Conservation (phyloP, 1,140 invertebrate genomes). For the Amphibalanus amphitrite region DNA sequence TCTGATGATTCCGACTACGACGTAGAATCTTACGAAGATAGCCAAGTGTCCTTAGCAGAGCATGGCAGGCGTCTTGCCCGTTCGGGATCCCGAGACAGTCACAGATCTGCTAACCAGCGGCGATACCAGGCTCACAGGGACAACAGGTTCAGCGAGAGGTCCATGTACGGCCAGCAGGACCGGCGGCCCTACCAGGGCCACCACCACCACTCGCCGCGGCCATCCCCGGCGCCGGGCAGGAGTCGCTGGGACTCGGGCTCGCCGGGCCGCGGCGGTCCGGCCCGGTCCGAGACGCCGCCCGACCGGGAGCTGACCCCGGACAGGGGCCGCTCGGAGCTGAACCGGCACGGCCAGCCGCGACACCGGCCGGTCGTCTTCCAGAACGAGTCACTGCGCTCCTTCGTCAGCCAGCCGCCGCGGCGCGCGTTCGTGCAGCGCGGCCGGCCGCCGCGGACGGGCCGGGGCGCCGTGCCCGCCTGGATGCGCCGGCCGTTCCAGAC, state of each 20-base stretch:
- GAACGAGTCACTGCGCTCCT: not conserved
- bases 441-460: too few species aligned
- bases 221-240: too few species aligned
- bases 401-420: not conserved
- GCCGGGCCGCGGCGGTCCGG: too few species aligned
- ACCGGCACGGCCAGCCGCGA: not conserved
- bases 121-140: not conserved
- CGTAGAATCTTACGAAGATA: not conserved
- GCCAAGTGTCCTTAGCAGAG: too few species aligned
- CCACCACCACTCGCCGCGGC: not conserved
- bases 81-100: not conserved
- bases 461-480: too few species aligned
- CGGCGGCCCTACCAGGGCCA: not conserved
- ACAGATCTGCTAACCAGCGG: not conserved
- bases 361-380: not conserved
- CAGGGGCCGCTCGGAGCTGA: not conserved
- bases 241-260: not conserved
- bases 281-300: not conserved
- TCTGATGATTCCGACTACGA: not conserved
- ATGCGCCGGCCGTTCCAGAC: not conserved
- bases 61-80: not conserved
- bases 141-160: not conserved
- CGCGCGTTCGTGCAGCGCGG: too few species aligned
- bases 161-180: not conserved
- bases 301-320: not conserved